These are phyloP conservation scores for Poecile montanus DNA, from an alignment of 2,797 vertebrate species.

Conservation along the genomic window DNA sequence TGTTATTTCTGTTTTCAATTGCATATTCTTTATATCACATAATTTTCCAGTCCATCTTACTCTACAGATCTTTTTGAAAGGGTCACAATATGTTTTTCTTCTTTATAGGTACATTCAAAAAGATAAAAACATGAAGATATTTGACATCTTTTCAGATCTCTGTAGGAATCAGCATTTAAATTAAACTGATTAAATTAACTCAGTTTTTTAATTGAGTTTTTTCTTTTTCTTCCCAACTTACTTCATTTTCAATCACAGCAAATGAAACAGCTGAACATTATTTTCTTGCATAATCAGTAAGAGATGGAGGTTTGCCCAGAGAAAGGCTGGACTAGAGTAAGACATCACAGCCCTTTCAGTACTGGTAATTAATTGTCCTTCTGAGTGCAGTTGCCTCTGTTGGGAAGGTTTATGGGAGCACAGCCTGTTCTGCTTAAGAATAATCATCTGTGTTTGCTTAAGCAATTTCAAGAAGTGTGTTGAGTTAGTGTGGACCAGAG, in stretches of 20 bases:
- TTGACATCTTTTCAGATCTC: not conserved
- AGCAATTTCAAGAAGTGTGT: not conserved
- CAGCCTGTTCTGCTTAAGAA: not conserved
- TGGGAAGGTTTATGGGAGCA: not conserved
- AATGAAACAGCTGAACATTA: not conserved
- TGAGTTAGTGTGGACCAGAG: not conserved
- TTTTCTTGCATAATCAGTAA: not conserved
- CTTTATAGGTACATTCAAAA: not conserved
- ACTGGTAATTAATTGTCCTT: not conserved
- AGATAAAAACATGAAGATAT: not conserved
- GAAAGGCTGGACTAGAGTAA: not conserved
- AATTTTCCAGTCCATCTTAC: not conserved
- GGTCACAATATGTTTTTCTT: not conserved
- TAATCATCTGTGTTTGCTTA: not conserved
- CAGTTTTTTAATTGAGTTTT: not conserved
- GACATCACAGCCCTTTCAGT: not conserved
- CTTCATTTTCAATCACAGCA: not conserved
- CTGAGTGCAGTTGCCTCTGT: not conserved
- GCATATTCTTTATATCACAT: not conserved
- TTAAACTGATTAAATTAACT: not conserved
- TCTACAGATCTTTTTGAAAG: not conserved
- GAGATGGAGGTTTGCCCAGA: not conserved
- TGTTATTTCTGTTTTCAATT: constrained; percentile 5
- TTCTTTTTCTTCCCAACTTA: not conserved
- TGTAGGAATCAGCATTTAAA: not conserved